Evolutionary conservation across 2,797 vertebrate genomes (phyloP), one percentile per base, ranked within the genome.

Genomic region (Acanthornis magna): DNA sequence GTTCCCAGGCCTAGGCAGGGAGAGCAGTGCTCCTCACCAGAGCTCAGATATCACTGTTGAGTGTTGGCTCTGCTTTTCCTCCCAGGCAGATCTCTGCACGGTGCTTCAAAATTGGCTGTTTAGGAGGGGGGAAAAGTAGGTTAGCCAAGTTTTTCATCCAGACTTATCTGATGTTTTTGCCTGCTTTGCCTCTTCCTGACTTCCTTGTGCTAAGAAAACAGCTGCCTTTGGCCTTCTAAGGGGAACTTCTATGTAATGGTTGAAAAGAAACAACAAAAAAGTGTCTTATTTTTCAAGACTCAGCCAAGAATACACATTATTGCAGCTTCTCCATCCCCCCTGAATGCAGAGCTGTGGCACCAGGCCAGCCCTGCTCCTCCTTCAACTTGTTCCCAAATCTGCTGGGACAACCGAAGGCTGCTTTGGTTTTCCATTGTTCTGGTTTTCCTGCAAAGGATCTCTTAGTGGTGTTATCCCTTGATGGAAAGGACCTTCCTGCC

Each of bases 171-270:
- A 94, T 76, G 88, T 55, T 94, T 94, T 82, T 63, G 91, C 63
- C 80, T 90, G 83, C 27, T 87, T 94, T 93, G 88, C 86, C 45
- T 95, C 83, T 96, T 91, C 62, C 91, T 54, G 77, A 88, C 63
- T 96, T 91, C 74, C 71, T 53, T 43, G 65, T 82, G 74, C 86
- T 92, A 85, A 82, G 77, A 85, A 91, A 95, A 95, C 90, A 96
- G 38, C 74, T 82, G 86, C 84, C 81, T 94, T 94, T 95, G 90
- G 84, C 89, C 63, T 93, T 95, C 38, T 19, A 36, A 85, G 55
- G 76, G 60, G 51, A 95, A 51, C 71, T 75, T 93, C 89, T 88
- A 84, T 75, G 76, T 90, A 91, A 96, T 43, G n/a, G n/a, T 84
- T 82, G 16, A 51, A 72, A 82, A 54, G n/a, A 66, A 67, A 26